These are phyloP conservation scores for Gulo gulo DNA, from an alignment of 2,113 vertebrate species.

Conservation along the genomic window DNA sequence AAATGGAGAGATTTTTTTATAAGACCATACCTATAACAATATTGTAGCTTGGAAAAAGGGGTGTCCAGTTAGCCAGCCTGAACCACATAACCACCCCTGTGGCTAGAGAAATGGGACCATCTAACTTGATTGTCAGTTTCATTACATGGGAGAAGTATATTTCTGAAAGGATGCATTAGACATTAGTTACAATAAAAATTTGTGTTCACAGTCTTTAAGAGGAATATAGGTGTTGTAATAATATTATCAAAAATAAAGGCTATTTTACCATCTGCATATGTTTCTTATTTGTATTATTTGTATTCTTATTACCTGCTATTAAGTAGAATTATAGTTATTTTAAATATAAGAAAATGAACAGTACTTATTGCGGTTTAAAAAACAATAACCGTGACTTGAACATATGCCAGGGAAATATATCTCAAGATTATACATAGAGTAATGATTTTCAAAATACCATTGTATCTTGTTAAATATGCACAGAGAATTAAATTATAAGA, in stretches of 20 bases:
- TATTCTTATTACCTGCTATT: background rate
- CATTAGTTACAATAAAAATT: background rate
- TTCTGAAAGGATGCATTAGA: background rate
- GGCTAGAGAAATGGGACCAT: background rate
- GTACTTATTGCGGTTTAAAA: background rate
- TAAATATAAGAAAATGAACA: background rate
- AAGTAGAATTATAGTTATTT: background rate
- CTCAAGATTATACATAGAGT: background rate
- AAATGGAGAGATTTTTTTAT: background rate
- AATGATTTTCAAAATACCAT: background rate
- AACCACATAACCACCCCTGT: background rate
- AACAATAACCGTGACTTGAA: background rate
- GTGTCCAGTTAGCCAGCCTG: background rate
- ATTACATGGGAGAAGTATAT: background rate
- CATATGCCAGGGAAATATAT: background rate
- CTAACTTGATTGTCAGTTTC: background rate
- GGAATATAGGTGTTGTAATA: background rate
- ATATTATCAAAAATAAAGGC: background rate
- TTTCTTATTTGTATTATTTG: conserved; percentile 8
- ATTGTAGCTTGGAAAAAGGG: background rate
- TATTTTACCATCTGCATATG: background rate
- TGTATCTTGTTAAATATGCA: background rate
- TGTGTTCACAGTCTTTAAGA: background rate
- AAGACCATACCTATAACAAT: background rate
- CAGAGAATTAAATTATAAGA: background rate